Evolutionary conservation across 2,888 invertebrate species (phyloP), one percentile per base, ranked within the genome.

Genomic region (Eupithecia inturbata): DNA sequence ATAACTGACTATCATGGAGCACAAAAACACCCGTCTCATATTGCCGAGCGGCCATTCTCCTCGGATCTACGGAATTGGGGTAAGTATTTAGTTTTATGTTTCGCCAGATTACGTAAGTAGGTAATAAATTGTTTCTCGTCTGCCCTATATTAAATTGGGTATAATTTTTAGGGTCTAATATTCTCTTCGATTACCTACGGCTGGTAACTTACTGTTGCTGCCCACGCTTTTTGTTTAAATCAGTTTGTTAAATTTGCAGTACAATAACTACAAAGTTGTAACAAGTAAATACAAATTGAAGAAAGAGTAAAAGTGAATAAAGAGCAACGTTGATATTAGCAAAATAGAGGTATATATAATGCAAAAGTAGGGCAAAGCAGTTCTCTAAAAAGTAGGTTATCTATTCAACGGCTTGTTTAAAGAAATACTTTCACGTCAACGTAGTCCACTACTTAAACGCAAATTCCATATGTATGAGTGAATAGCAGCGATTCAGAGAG

Each of bases 381-480:
- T 62, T 7, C 39, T 66, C 10, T 26, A 7, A 66, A 39, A 66
- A 66, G 36, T 36, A 41, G 66, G 39, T 41, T 66, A 39, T 62
- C 31, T 62, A 62, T 64, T 64, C 66, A 66, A 36, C 14, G 6
- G 22, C 22, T 64, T n/a, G 63, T 33, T 63, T 12, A 36, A 64
- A 41, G 22, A 66, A 66, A 39, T n/a, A 66, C 26, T 66, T 36
- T 22, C 36, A 68, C 62, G 73, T 67, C 73, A 60, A 53, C 70
- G 45, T 68, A 28, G 57, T 72, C 79, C 77, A 80, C 79, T 83
- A 82, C 3, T 86, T 84, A 87, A 88, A 81, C 82, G 82, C 81
- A 84, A 84, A 90, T 91, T 90, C 87, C 84, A 88, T 91, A 87
- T 84, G 85, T 83, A 85, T 83, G 85, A 83, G 82, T 79, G 79